Evolutionary conservation across 1,140 invertebrate genomes (phyloP).

Genomic region (Bombyx mori): DNA sequence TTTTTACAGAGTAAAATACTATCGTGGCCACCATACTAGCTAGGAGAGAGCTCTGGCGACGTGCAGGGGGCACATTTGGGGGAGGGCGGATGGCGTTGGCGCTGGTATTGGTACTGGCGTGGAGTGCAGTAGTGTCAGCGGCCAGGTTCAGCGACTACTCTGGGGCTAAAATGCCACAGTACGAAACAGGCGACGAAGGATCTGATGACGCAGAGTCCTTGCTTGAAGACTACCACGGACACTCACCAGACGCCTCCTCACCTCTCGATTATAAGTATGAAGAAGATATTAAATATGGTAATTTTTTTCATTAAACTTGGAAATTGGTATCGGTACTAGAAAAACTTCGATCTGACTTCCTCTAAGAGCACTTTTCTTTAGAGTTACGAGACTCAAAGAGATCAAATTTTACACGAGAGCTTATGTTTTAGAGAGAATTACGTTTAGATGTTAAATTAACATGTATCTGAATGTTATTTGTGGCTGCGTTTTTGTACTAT

Average conservation of each 20-base stretch:
- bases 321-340: too few species aligned
- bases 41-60: not conserved
- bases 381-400: too few species aligned
- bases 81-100: constrained; percentile 22
- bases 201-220: constrained; percentile 21
- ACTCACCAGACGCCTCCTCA: constrained; percentile 30
- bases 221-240: constrained; percentile 35
- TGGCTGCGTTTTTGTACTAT: too few species aligned
- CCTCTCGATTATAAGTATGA: constrained; percentile 43
- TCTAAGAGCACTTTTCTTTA: not conserved
- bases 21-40: not conserved
- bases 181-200: constrained; percentile 24
- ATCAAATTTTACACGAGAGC: too few species aligned
- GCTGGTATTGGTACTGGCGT: constrained; percentile 22
- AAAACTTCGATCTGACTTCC: too few species aligned
- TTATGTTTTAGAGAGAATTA: too few species aligned
- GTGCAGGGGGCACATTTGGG: not conserved
- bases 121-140: constrained; percentile 17
- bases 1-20: constrained; percentile 14
- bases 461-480: too few species aligned
- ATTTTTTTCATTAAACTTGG: too few species aligned
- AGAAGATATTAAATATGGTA: constrained; percentile 18
- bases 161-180: constrained; percentile 43
- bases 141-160: constrained; percentile 38
- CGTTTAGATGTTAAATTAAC: too few species aligned